A percentile compares a stretch with the other conserved stretches of the same genome.
phyloP scores from a whole-genome alignment of 2,113 vertebrate genomes.

The Poeciliopsis retropinna region DNA sequence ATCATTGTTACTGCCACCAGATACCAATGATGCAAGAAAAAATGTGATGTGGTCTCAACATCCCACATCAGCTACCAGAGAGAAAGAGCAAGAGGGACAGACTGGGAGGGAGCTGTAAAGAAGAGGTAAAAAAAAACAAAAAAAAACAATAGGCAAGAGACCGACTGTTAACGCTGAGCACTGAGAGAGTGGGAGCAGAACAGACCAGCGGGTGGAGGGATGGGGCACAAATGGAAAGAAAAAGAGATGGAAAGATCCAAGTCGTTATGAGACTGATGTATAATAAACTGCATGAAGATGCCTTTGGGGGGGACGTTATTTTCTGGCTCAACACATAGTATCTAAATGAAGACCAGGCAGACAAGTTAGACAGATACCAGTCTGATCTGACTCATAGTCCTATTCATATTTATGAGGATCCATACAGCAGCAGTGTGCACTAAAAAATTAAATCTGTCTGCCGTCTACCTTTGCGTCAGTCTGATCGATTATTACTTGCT shows the following conservation, averaged over 20 bases:
- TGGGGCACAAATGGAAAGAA: conserved; percentile 11
- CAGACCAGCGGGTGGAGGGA: conserved; percentile 15
- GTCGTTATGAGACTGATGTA: conserved; percentile 61
- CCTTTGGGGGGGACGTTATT: conserved; percentile 65
- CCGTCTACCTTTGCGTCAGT: conserved; percentile 10
- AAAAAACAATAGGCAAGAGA: conserved; percentile 43
- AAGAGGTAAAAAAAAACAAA: conserved; percentile 54
- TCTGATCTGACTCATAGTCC: conserved; percentile 71
- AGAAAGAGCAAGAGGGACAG: conserved; percentile 21
- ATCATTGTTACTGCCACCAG: conserved; percentile 66
- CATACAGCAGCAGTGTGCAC: conserved; percentile 26
- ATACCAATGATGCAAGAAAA: conserved; percentile 58
- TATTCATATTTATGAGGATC: conserved; percentile 61
- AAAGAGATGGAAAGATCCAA: conserved; percentile 16
- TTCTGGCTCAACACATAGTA: conserved; percentile 54
- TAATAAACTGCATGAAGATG: conserved; percentile 70
- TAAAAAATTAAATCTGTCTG: conserved; percentile 35
- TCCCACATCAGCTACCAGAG: conserved; percentile 45
- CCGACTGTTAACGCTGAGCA: conserved; percentile 43
- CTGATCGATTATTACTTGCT: conserved; percentile 31
- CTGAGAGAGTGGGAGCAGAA: conserved; percentile 35
- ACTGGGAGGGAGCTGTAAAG: conserved; percentile 29
- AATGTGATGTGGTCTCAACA: conserved; percentile 45
- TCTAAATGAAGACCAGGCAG: conserved; percentile 24
- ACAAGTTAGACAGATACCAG: conserved; percentile 15